Percentiles rank a stretch among this genome's conserved stretches.
Evolutionary conservation across 2,797 vertebrate genomes (phyloP).

Genomic region (Neostethus bicornis): DNA sequence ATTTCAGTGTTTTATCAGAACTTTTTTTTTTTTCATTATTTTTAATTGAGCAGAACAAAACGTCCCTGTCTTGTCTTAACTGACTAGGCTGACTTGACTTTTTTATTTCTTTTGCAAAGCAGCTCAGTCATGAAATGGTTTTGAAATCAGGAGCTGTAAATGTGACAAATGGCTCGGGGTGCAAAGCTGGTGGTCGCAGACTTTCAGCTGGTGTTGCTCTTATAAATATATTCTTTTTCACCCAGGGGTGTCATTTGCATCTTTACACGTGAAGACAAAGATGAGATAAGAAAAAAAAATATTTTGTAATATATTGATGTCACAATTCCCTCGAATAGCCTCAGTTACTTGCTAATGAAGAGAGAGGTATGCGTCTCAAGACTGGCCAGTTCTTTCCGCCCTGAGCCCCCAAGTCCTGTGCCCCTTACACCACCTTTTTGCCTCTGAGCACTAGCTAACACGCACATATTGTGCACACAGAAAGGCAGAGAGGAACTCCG

Average conservation of each 20-base stretch:
- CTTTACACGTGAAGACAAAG: neutral
- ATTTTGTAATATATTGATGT: neutral
- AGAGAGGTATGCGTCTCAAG: constrained; percentile 24
- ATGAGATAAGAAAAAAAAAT: neutral
- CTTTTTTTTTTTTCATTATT: neutral
- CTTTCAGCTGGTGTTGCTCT: neutral
- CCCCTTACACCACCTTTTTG: constrained; percentile 50
- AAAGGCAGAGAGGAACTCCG: constrained; percentile 48
- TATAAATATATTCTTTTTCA: neutral
- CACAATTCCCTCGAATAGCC: constrained; percentile 10
- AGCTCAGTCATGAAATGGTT: neutral
- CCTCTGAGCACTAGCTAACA: constrained; percentile 50
- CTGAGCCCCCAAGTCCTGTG: constrained; percentile 26
- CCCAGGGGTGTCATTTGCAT: neutral
- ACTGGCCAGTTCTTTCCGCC: constrained; percentile 22
- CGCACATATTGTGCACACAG: constrained; percentile 39
- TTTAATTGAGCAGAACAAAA: neutral
- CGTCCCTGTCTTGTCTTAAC: neutral
- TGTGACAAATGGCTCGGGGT: constrained; percentile 2
- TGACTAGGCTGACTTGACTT: neutral
- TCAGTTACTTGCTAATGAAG: constrained; percentile 23
- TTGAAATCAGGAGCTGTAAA: constrained; percentile 2
- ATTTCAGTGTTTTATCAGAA: constrained; percentile 11
- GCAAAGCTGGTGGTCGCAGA: neutral
- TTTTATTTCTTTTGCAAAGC: neutral